Evolutionary conservation across 2,113 vertebrate species (phyloP).

Genomic region (Passer domesticus): DNA sequence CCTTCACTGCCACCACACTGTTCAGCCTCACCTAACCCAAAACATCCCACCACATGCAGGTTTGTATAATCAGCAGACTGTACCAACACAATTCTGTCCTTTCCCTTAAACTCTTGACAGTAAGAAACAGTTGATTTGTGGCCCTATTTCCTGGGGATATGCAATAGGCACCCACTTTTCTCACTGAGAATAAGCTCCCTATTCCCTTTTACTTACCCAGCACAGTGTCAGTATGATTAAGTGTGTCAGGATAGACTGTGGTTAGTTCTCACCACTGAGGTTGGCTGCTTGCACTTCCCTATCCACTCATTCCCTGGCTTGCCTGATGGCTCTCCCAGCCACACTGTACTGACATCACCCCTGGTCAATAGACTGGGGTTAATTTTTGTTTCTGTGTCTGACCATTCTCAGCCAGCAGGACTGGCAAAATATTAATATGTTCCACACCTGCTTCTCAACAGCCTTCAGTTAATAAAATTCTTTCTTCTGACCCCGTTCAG

Average conservation of each 20-base stretch:
- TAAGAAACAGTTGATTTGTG: not conserved
- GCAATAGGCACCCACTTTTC: not conserved
- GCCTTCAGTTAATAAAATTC: constrained; percentile 14
- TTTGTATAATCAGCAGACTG: not conserved
- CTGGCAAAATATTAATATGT: constrained; percentile 3
- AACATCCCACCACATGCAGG: not conserved
- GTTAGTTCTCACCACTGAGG: not conserved
- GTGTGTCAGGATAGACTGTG: not conserved
- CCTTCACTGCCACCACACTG: not conserved
- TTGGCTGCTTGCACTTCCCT: not conserved
- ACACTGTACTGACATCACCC: not conserved
- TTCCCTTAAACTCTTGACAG: not conserved
- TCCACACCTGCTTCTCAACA: constrained; percentile 30
- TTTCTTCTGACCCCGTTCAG: not conserved
- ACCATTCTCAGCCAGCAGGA: not conserved
- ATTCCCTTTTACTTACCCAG: not conserved
- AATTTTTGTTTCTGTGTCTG: not conserved
- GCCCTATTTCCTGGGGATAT: not conserved
- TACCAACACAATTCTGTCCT: not conserved
- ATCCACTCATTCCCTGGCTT: not conserved
- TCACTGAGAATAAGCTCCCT: not conserved
- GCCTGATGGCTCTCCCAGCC: not conserved
- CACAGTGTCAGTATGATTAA: not conserved
- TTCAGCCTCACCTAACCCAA: not conserved
- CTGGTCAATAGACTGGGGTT: not conserved